Conservation (phyloP, 2,888 invertebrate genomes). For the Agrotis ipsilon region DNA sequence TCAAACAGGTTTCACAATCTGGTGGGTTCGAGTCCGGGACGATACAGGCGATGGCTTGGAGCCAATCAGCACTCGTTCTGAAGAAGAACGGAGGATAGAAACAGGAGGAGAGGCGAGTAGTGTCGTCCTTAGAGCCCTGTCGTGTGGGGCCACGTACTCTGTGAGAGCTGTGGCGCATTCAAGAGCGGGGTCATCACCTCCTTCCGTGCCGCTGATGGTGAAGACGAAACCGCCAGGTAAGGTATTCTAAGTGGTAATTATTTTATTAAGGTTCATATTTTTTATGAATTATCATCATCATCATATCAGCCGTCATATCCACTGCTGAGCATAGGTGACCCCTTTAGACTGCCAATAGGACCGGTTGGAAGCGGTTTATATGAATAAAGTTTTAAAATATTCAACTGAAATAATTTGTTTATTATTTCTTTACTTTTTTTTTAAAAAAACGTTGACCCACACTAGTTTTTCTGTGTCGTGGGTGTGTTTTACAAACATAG, state of each 20-base stretch:
- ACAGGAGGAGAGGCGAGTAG: conserved; percentile 83
- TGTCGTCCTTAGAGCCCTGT: conserved; percentile 80
- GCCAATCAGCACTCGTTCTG: conserved; percentile 73
- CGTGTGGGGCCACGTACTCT: conserved; percentile 86
- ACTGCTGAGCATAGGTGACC: no score
- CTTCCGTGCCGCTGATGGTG: conserved; percentile 82
- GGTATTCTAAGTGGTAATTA: not conserved
- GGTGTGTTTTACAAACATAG: no score
- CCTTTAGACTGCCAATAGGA: no score
- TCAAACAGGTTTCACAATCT: conserved; percentile 82
- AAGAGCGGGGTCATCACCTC: conserved; percentile 82
- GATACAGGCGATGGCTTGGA: conserved; percentile 81
- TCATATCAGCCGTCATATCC: no score
- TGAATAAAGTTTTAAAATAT: no score
- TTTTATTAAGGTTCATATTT: not conserved
- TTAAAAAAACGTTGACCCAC: no score
- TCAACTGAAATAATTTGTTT: no score
- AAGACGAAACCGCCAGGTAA: conserved; percentile 88
- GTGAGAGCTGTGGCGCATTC: conserved; percentile 86
- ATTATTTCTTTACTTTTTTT: no score
- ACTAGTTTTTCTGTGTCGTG: no score
- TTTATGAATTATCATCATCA: no score
- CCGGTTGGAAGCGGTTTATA: no score
- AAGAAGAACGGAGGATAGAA: conserved; percentile 84
- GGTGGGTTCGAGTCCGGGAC: conserved; percentile 86